Evolutionary conservation across 2,797 vertebrate species (phyloP).

Genomic region (Esox masquinongy): DNA sequence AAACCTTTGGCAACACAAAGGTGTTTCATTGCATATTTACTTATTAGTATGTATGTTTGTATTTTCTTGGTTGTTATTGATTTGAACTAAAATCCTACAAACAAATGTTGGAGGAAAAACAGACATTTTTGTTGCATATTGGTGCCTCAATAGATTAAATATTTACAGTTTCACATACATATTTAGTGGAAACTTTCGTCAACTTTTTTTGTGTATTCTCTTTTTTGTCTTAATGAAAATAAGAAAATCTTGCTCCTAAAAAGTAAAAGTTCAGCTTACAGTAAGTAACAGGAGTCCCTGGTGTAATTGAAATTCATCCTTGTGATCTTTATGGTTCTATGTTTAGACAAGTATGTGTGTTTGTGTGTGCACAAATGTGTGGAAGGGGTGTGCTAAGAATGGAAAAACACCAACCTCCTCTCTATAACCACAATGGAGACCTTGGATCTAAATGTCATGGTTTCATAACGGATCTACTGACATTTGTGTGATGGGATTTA

Average conservation of each 20-base stretch:
- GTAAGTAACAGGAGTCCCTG: slow-evolving; percentile 49
- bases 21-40: background rate
- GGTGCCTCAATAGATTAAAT: no score
- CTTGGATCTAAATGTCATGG: slow-evolving; percentile 83
- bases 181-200: no score
- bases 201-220: no score
- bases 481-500: slow-evolving; percentile 85
- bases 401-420: slow-evolving; percentile 73
- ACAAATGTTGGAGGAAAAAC: background rate
- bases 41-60: background rate
- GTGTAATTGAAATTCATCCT: slow-evolving; percentile 19
- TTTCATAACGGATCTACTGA: slow-evolving; percentile 83
- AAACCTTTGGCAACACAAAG: background rate
- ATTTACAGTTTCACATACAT: no score
- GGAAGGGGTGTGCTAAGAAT: slow-evolving; percentile 69
- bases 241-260: background rate
- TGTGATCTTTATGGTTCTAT: slow-evolving; percentile 63
- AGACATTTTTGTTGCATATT: background rate
- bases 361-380: background rate
- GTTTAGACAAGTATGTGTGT: slow-evolving; percentile 46
- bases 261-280: slow-evolving; percentile 12
- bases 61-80: no score
- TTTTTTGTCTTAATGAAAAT: no score
- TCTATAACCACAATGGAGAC: slow-evolving; percentile 78
- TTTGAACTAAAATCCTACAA: no score